These are phyloP conservation scores for Damaliscus lunatus DNA, from an alignment of 2,113 vertebrate species.

Conservation along the genomic window DNA sequence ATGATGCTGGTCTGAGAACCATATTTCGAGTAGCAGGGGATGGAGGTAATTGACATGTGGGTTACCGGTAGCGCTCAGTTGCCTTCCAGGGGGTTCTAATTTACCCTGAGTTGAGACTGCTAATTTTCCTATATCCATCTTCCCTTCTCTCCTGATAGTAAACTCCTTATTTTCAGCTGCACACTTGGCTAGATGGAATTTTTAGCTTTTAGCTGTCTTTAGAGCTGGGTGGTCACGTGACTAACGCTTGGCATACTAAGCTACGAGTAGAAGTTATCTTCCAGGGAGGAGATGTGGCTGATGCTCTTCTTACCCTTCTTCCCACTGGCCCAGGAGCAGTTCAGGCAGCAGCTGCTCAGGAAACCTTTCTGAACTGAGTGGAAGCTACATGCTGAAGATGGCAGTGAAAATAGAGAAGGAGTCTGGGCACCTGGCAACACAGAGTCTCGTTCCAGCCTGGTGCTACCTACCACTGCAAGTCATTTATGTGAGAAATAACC, in stretches of 20 bases:
- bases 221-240: not conserved
- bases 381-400: not conserved
- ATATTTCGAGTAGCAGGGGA: not conserved
- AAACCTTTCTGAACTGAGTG: not conserved
- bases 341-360: not conserved
- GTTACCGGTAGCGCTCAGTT: not conserved
- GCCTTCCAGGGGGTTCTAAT: not conserved
- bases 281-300: accelerated
- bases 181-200: not conserved
- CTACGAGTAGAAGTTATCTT: not conserved
- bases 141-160: not conserved
- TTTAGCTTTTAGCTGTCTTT: not conserved
- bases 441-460: not conserved
- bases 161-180: not conserved
- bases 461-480: not conserved
- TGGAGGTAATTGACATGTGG: not conserved
- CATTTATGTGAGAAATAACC: not conserved
- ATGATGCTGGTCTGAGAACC: not conserved
- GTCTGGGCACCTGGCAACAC: not conserved
- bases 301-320: not conserved
- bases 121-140: not conserved
- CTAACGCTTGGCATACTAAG: not conserved
- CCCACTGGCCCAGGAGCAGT: not conserved
- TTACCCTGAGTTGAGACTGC: not conserved
- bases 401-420: not conserved